Percentiles rank a stretch among this genome's conserved stretches.
phyloP scores from a whole-genome alignment of 2,888 invertebrate genomes.

The Rhorus exstirpatorius region DNA sequence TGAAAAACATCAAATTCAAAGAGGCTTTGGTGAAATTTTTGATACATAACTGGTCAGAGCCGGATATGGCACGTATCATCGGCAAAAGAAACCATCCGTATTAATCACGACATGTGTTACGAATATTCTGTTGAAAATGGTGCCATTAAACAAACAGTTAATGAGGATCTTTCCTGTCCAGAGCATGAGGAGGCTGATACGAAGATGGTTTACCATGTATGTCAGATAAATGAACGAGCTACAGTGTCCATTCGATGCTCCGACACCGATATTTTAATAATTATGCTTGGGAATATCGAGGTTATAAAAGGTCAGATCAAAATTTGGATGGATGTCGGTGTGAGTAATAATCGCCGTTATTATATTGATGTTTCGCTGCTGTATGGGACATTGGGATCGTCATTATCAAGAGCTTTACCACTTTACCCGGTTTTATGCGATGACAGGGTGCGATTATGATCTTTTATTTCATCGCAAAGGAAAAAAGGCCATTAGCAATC shows the following conservation, averaged over 20 bases:
- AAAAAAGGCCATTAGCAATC: conserved; percentile 32
- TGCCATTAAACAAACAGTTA: conserved; percentile 57
- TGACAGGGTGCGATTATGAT: conserved; percentile 60
- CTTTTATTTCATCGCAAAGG: conserved; percentile 57
- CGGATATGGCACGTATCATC: conserved; percentile 66
- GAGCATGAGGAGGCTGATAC: conserved; percentile 74
- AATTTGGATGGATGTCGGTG: conserved; percentile 57
- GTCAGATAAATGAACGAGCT: conserved; percentile 56
- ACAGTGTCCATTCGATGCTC: conserved; percentile 38
- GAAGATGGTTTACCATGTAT: conserved; percentile 70
- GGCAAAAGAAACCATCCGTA: conserved; percentile 74
- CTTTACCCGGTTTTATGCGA: conserved; percentile 33
- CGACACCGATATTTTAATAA: conserved; percentile 36
- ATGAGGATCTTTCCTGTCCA: conserved; percentile 51
- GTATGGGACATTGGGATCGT: conserved; percentile 30
- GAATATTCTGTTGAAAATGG: conserved; percentile 62
- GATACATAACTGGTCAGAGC: background rate
- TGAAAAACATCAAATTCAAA: conserved; percentile 9
- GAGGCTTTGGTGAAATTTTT: background rate
- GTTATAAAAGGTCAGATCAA: background rate
- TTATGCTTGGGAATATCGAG: conserved; percentile 42
- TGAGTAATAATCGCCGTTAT: conserved; percentile 48
- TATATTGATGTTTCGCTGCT: conserved; percentile 53
- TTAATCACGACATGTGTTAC: conserved; percentile 71
- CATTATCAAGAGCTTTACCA: conserved; percentile 15